These are phyloP conservation scores for Dynastes tityus DNA, from an alignment of 2,888 invertebrate species.

Conservation along the genomic window DNA sequence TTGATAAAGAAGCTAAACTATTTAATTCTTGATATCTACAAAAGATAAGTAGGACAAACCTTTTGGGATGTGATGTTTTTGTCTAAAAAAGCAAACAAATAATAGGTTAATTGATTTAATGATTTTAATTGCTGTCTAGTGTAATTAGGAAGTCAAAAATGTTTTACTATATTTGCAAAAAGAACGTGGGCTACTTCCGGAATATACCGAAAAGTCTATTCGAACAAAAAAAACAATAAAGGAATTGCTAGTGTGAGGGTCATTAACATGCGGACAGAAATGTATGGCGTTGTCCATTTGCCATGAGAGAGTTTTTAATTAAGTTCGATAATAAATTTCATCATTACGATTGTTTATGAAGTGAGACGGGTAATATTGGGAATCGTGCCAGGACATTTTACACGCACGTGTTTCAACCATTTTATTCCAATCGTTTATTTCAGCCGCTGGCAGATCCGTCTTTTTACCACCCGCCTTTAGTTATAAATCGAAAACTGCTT, in stretches of 20 bases:
- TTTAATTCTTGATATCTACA: too few relatives aligned
- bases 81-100: too few relatives aligned
- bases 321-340: slow-evolving; percentile 46
- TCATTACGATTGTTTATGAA: slow-evolving; percentile 52
- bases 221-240: too few relatives aligned
- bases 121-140: too few relatives aligned
- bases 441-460: slow-evolving; percentile 38
- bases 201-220: too few relatives aligned
- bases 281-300: neutral
- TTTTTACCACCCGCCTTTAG: slow-evolving; percentile 35
- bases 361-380: slow-evolving; percentile 54
- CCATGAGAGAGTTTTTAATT: slow-evolving; percentile 28
- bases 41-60: too few relatives aligned
- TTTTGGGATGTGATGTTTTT: too few relatives aligned
- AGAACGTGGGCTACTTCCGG: too few relatives aligned
- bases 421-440: slow-evolving; percentile 48
- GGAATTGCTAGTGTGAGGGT: neutral
- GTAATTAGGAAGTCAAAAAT: too few relatives aligned
- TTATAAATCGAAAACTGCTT: slow-evolving; percentile 41
- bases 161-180: too few relatives aligned
- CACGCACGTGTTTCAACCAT: slow-evolving; percentile 54
- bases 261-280: neutral
- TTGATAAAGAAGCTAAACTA: too few relatives aligned
- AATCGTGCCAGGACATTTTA: slow-evolving; percentile 54
- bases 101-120: too few relatives aligned